Evolutionary conservation across 2,797 vertebrate genomes (phyloP).

Genomic region (Gila robusta): DNA sequence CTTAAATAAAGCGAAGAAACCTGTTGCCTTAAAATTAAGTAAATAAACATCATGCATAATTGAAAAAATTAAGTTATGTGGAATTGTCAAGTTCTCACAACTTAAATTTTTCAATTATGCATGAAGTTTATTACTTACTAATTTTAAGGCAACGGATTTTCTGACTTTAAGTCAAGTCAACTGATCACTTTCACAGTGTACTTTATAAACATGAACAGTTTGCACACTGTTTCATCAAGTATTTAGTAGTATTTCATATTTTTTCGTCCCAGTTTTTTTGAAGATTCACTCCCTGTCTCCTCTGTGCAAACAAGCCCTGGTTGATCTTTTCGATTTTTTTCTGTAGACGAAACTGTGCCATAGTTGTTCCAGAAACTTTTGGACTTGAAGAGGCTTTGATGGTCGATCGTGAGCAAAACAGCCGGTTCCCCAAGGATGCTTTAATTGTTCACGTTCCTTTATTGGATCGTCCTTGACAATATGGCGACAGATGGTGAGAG

Average conservation of each 20-base stretch:
- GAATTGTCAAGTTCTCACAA: too few relatives aligned
- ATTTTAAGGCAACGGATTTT: too few relatives aligned
- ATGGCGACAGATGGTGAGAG: constrained; percentile 72
- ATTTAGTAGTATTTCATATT: not conserved
- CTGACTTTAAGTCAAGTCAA: too few relatives aligned
- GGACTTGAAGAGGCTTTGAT: constrained; percentile 39
- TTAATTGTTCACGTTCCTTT: constrained; percentile 61
- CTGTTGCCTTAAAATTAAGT: too few relatives aligned
- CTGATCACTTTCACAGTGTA: too few relatives aligned
- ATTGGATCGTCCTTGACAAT: constrained; percentile 61
- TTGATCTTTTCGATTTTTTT: constrained; percentile 11
- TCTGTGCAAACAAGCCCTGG: not conserved
- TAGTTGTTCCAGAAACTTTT: constrained; percentile 20
- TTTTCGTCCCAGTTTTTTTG: not conserved
- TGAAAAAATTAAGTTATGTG: too few relatives aligned
- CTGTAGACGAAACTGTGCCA: constrained; percentile 6
- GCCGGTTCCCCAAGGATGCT: constrained; percentile 38
- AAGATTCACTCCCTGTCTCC: not conserved
- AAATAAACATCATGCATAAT: too few relatives aligned
- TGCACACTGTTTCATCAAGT: not conserved
- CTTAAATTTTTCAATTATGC: too few relatives aligned
- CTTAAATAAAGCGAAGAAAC: too few relatives aligned
- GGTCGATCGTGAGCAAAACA: constrained; percentile 27
- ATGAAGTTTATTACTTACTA: too few relatives aligned
- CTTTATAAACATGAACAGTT: not conserved